These are phyloP conservation scores for Camptogramma bilineatum DNA, from an alignment of 2,888 invertebrate species.

Conservation along the genomic window DNA sequence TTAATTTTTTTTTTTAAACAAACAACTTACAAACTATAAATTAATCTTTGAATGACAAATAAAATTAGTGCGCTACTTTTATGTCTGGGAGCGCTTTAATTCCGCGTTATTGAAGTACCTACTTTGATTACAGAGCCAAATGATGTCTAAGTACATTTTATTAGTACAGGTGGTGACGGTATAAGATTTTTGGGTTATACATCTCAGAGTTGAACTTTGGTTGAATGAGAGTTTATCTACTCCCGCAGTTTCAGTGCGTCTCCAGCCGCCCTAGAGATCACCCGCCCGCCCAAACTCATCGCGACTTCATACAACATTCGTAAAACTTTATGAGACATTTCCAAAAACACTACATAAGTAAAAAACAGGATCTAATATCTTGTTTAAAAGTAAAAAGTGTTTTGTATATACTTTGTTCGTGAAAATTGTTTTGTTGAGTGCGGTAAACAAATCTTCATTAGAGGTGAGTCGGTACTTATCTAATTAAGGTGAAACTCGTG, in stretches of 20 bases:
- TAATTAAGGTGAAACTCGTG: slow-evolving; percentile 21
- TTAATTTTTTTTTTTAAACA: too few species aligned
- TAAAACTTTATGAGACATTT: slow-evolving; percentile 12
- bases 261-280: slow-evolving; percentile 50
- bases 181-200: background rate
- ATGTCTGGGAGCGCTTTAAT: too few species aligned
- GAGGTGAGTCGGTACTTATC: slow-evolving; percentile 26
- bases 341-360: background rate
- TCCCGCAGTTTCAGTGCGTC: slow-evolving; percentile 44
- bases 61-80: too few species aligned
- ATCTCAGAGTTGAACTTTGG: background rate
- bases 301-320: slow-evolving; percentile 1
- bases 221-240: background rate
- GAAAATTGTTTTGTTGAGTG: slow-evolving; percentile 10
- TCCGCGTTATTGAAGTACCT: too few species aligned
- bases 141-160: too few species aligned
- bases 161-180: too few species aligned
- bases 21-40: too few species aligned
- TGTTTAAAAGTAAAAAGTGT: slow-evolving; percentile 15
- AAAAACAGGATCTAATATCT: background rate
- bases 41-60: too few species aligned
- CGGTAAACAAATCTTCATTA: slow-evolving; percentile 29
- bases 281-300: slow-evolving; percentile 42
- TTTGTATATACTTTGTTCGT: background rate
- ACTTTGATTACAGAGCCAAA: too few species aligned